Evolutionary conservation across 2,888 invertebrate species (phyloP).

Genomic region (Nymphalis urticae): DNA sequence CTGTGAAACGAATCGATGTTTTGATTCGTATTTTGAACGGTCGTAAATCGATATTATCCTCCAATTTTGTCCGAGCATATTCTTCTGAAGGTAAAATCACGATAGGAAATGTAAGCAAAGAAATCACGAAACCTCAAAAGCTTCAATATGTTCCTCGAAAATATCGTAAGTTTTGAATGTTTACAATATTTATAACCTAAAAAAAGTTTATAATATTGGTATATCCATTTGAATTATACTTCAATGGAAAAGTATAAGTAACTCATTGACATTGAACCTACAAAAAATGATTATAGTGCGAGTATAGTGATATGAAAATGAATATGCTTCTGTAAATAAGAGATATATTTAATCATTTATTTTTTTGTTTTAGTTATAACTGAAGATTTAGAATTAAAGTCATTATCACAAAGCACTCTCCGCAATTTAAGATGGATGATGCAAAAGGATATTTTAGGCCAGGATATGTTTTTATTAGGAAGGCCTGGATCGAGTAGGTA

Average conservation of each 20-base stretch:
- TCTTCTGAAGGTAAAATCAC: slow-evolving; percentile 82
- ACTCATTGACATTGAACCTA: no score
- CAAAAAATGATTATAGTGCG: no score
- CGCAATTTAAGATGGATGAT: slow-evolving; percentile 96
- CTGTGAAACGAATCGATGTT: slow-evolving; percentile 74
- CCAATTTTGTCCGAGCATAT: slow-evolving; percentile 70
- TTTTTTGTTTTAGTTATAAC: slow-evolving; percentile 62
- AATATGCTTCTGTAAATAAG: no score
- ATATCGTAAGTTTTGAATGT: slow-evolving; percentile 89
- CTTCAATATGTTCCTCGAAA: slow-evolving; percentile 92
- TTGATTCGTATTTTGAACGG: slow-evolving; percentile 74
- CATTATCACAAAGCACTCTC: slow-evolving; percentile 86
- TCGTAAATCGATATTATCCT: slow-evolving; percentile 61
- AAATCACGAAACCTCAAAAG: slow-evolving; percentile 80
- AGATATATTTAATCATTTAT: no score
- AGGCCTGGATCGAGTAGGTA: slow-evolving; percentile 89
- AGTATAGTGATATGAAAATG: no score
- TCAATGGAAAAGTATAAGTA: not conserved
- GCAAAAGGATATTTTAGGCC: slow-evolving; percentile 95
- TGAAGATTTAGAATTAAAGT: slow-evolving; percentile 77
- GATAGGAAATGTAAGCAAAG: slow-evolving; percentile 88
- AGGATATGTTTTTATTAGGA: slow-evolving; percentile 97
- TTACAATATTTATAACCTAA: slow-evolving; percentile 38
- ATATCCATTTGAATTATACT: not conserved
- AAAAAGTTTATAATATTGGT: not conserved